Percentiles rank a stretch among this genome's conserved stretches.
Conservation (phyloP, 1,140 invertebrate species). For the Schlechtendalia chinensis region DNA sequence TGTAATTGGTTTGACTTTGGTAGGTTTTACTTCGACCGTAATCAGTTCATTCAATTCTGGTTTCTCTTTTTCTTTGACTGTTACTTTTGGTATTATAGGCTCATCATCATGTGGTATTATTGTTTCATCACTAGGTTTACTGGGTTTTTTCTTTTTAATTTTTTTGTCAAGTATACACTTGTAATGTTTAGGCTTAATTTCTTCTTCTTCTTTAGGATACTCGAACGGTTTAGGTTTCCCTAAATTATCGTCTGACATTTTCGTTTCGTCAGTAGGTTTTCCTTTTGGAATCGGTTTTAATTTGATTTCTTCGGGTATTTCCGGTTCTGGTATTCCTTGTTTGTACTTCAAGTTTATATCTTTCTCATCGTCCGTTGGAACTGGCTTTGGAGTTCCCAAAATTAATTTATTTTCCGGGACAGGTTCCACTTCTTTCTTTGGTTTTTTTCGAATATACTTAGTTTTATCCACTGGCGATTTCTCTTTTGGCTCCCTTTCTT, state of each 20-base stretch:
- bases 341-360: conserved; percentile 58
- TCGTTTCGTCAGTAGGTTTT: conserved; percentile 50
- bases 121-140: conserved; percentile 51
- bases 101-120: conserved; percentile 50
- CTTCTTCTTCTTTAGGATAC: conserved; percentile 51
- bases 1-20: conserved; percentile 57
- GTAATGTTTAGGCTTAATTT: conserved; percentile 36
- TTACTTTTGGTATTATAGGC: not conserved
- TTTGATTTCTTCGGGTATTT: conserved; percentile 53
- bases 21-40: conserved; percentile 58
- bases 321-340: conserved; percentile 55
- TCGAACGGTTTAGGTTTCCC: conserved; percentile 51
- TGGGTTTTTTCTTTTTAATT: conserved; percentile 13
- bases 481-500: conserved; percentile 51
- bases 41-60: conserved; percentile 52
- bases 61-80: not conserved
- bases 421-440: conserved; percentile 52
- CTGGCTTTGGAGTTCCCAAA: conserved; percentile 55
- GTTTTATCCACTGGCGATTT: conserved; percentile 52
- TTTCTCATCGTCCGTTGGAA: conserved; percentile 55
- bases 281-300: conserved; percentile 51
- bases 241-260: conserved; percentile 49
- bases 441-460: conserved; percentile 53
- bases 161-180: conserved; percentile 16
- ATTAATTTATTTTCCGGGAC: conserved; percentile 56